Evolutionary conservation across 2,888 invertebrate genomes (phyloP), one percentile per base, ranked within the genome.

Genomic region (Acanthoscelides obtectus): DNA sequence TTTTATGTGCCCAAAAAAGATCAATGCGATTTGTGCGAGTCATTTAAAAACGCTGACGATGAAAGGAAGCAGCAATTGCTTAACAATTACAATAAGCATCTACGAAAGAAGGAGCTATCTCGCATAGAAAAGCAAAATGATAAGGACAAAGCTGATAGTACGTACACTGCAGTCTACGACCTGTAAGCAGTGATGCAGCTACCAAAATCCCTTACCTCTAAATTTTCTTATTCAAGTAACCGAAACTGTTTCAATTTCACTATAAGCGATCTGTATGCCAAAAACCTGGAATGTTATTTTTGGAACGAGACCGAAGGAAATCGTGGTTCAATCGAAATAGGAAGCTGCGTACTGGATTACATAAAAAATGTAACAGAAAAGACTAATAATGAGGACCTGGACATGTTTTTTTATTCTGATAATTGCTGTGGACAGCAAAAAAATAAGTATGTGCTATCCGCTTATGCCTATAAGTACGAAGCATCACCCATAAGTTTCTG

Each of bases 251-350:
- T 74, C 68, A 78, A 79, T 73, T 80, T 82, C 66, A 81, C 80
- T 70, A 71, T 80, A 22, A 78, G 79, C 68, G 78, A 74, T 66
- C 21, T 71, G 66, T 6, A 71, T 45, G 68, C 69, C 12, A 71
- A 71, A 66, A 27, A 71, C 12, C 69, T 71, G 63, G 64, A 67
- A 73, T 80, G 80, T 8, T 71, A 77, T 74, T 81, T 81, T 75
- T 81, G 80, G 79, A 72, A 76, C 20, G 80, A 82, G 71, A 75
- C 72, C 27, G 79, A 81, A 74, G 80, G 75, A 45, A 70, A 20
- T 22, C 27, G 74, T 3, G 75, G 73, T 21, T 72, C 72, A 21
- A 69, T 75, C 12, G 77, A 72, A 78, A 81, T 76, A 73, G 79
- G 68, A 75, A 72, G 22, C 25, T 72, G 67, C 22, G 64, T 69